These are phyloP conservation scores for Esox niger DNA, from an alignment of 2,113 vertebrate genomes.

Conservation along the genomic window DNA sequence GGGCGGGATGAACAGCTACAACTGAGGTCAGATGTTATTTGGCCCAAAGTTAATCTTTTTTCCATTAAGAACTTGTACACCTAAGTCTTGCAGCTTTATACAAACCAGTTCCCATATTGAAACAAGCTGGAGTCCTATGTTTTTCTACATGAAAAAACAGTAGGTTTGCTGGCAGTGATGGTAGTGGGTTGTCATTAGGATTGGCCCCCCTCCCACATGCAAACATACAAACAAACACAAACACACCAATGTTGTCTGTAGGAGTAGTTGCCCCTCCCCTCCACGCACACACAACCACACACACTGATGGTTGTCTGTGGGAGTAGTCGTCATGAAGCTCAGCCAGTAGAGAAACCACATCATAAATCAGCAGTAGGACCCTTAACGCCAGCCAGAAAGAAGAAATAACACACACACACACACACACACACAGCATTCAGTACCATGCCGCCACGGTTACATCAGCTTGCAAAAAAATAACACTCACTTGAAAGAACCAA, in stretches of 20 bases:
- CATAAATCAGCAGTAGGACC: conserved; percentile 16
- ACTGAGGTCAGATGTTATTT: neutral
- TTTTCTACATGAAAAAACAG: neutral
- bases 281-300: no score
- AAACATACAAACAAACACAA: no score
- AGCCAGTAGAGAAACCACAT: neutral
- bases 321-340: neutral
- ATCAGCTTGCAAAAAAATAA: neutral
- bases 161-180: neutral
- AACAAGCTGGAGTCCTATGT: neutral
- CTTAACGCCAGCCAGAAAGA: no score
- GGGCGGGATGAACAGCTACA: neutral
- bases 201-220: no score
- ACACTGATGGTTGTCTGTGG: no score
- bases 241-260: no score
- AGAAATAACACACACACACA: no score
- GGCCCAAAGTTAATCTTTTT: neutral
- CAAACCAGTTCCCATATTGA: neutral
- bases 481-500: conserved; percentile 13
- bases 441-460: conserved; percentile 1
- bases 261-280: no score
- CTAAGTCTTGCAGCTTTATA: neutral
- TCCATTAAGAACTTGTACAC: neutral
- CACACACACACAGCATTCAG: no score
- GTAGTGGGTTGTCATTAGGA: neutral